Percentiles rank a stretch among this genome's conserved stretches.
These are phyloP conservation scores for Caerostris extrusa DNA, from an alignment of 1,140 invertebrate genomes.

Conservation along the genomic window DNA sequence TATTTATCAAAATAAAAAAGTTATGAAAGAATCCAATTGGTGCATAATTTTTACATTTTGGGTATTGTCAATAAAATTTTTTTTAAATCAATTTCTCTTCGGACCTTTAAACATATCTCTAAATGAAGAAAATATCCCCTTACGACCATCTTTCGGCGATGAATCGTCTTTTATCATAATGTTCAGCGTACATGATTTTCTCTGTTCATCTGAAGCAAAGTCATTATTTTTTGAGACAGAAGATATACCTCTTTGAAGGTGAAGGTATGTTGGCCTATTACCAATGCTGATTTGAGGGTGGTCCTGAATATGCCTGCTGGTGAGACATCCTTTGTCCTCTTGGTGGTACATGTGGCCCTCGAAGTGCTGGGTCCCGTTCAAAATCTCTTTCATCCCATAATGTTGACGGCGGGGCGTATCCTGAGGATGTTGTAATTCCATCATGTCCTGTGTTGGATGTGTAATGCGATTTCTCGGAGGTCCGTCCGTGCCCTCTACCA, in stretches of 20 bases:
- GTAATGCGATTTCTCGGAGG: constrained; percentile 61
- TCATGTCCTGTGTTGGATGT: constrained; percentile 28
- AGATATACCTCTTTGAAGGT: constrained; percentile 45
- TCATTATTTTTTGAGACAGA: constrained; percentile 6
- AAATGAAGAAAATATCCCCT: constrained; percentile 69
- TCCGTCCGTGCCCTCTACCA: neutral
- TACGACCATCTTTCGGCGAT: constrained; percentile 42
- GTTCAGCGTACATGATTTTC: constrained; percentile 39
- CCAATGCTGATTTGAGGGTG: constrained; percentile 63
- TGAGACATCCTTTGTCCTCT: constrained; percentile 64
- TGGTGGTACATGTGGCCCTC: constrained; percentile 68
- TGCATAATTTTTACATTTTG: neutral
- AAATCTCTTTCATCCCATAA: constrained; percentile 64
- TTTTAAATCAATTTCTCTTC: constrained; percentile 49
- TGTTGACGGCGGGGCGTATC: constrained; percentile 43
- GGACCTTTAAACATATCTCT: constrained; percentile 76
- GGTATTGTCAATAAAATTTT: neutral
- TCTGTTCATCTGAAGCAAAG: constrained; percentile 28
- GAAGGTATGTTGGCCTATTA: constrained; percentile 70
- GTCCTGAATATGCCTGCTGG: constrained; percentile 60
- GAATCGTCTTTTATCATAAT: neutral
- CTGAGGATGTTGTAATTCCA: constrained; percentile 24
- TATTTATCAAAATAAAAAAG: neutral
- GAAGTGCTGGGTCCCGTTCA: constrained; percentile 23
- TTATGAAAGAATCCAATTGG: neutral